Percentiles rank a stretch among this genome's conserved stretches.
phyloP scores from a whole-genome alignment of 1,140 invertebrate genomes.

The Danaus melanippus region DNA sequence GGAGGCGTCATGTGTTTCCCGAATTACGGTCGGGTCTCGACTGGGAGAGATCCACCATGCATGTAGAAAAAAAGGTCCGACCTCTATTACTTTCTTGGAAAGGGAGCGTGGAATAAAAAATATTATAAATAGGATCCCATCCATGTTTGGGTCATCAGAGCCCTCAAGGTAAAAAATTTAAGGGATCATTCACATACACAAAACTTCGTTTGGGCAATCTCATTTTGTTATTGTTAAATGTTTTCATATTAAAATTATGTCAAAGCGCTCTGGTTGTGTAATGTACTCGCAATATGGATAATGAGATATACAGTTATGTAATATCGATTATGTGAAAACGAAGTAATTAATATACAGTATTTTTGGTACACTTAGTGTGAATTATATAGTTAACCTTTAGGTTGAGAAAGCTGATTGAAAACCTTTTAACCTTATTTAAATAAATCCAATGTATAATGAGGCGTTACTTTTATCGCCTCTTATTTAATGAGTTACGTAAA shows the following conservation, averaged over 20 bases:
- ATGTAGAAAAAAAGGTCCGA: slow-evolving; percentile 23
- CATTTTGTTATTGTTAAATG: too few relatives aligned
- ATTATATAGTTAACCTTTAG: too few relatives aligned
- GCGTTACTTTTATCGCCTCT: too few relatives aligned
- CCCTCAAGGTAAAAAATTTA: slow-evolving; percentile 6
- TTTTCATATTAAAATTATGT: too few relatives aligned
- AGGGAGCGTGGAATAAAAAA: slow-evolving; percentile 15
- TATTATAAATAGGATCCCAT: slow-evolving; percentile 6
- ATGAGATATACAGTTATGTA: neutral
- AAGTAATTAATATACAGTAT: neutral
- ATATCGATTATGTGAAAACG: neutral
- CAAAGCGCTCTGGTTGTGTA: too few relatives aligned
- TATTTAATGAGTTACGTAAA: too few relatives aligned
- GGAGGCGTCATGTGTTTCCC: slow-evolving; percentile 27
- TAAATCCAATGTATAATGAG: neutral
- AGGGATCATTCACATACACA: neutral
- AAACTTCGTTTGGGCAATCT: too few relatives aligned
- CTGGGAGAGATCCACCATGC: slow-evolving; percentile 37
- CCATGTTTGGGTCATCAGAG: slow-evolving; percentile 5
- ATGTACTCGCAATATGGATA: too few relatives aligned
- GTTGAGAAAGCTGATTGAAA: too few relatives aligned
- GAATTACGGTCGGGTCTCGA: slow-evolving; percentile 34
- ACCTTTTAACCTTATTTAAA: neutral
- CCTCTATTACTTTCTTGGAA: slow-evolving; percentile 29
- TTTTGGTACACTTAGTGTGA: too few relatives aligned